phyloP scores from a whole-genome alignment of 2,797 vertebrate genomes.

The Protonibea diacanthus region DNA sequence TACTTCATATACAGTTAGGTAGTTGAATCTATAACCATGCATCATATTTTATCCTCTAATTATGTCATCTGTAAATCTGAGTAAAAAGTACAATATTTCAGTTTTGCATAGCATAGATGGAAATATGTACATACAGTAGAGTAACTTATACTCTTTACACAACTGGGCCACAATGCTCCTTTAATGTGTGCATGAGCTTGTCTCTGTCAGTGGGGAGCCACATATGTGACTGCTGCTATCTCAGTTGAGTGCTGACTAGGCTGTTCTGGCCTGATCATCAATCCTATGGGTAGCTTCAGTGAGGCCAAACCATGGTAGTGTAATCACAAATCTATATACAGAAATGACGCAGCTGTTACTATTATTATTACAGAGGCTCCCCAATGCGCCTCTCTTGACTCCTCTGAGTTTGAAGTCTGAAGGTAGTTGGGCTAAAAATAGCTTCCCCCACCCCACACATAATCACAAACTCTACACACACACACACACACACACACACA shows the following conservation, averaged over 20 bases:
- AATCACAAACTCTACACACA: conserved; percentile 10
- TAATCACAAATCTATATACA: conserved; percentile 58
- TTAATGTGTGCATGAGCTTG: conserved; percentile 11
- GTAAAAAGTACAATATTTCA: background rate
- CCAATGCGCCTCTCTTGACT: conserved; percentile 52
- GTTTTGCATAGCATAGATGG: too few species aligned
- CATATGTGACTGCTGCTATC: conserved; percentile 12
- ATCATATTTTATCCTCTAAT: background rate
- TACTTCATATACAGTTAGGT: too few species aligned
- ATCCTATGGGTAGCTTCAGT: conserved; percentile 41
- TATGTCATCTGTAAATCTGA: too few species aligned
- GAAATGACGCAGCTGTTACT: conserved; percentile 72
- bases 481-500: conserved; percentile 9
- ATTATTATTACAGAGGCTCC: conserved; percentile 71
- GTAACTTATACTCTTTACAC: background rate
- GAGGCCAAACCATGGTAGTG: conserved; percentile 25
- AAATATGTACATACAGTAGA: background rate
- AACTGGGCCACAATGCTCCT: background rate
- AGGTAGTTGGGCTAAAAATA: conserved; percentile 77
- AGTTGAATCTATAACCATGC: background rate
- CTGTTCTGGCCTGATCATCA: conserved; percentile 57
- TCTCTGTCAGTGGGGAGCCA: conserved; percentile 8
- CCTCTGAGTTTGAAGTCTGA: conserved; percentile 51
- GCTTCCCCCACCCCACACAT: conserved; percentile 15
- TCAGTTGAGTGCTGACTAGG: conserved; percentile 64